These are phyloP conservation scores for Meda fulgida DNA, from an alignment of 2,797 vertebrate species.

Conservation along the genomic window DNA sequence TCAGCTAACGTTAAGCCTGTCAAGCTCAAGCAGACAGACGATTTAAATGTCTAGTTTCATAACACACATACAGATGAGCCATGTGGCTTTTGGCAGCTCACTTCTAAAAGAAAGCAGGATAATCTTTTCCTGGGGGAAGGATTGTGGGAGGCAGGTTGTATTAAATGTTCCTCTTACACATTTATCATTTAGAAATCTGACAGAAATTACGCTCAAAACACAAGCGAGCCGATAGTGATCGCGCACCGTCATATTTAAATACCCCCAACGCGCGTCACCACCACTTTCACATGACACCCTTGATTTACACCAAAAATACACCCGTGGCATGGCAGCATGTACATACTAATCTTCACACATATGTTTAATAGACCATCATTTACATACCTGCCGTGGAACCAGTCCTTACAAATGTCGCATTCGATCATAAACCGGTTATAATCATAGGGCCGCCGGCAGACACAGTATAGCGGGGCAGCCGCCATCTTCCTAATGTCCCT, in stretches of 20 bases:
- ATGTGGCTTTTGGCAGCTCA: constrained; percentile 46
- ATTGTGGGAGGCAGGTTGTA: background rate
- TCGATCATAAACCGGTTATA: constrained; percentile 98
- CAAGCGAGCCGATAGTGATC: constrained; percentile 1
- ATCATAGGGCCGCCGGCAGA: constrained; percentile 97
- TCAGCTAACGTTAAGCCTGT: background rate
- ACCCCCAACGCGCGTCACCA: constrained; percentile 33
- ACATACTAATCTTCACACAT: background rate
- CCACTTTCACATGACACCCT: constrained; percentile 44
- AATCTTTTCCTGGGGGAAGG: background rate
- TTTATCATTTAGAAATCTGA: background rate
- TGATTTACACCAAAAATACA: constrained; percentile 25
- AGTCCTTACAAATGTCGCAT: constrained; percentile 98
- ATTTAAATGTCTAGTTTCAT: constrained; percentile 34
- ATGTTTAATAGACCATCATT: background rate
- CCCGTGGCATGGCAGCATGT: constrained; percentile 7
- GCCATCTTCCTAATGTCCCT: constrained; percentile 87
- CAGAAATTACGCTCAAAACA: constrained; percentile 3
- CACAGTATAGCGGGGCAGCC: constrained; percentile 95
- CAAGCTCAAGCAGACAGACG: background rate
- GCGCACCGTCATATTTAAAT: constrained; percentile 47
- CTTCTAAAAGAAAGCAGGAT: background rate
- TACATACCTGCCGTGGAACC: constrained; percentile 96
- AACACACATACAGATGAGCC: constrained; percentile 38
- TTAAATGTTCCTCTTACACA: background rate